These are phyloP conservation scores for Pocillopora meandrina DNA, from an alignment of 92 coral and sea anemone genomes.

Conservation along the genomic window DNA sequence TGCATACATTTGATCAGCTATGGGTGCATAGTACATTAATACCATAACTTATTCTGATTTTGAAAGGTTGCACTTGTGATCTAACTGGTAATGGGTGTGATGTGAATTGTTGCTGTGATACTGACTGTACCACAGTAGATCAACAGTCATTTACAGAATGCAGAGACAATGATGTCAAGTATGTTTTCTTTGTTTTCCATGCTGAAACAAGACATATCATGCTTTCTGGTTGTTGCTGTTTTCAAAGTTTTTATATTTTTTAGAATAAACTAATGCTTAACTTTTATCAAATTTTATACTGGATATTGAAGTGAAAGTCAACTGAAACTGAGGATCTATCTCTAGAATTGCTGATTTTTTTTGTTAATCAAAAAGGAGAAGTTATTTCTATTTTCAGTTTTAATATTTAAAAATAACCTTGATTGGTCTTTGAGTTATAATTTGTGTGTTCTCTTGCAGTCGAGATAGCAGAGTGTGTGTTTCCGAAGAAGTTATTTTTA, in stretches of 20 bases:
- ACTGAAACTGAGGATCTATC: too few species aligned
- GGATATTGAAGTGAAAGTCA: too few species aligned
- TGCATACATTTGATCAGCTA: too few species aligned
- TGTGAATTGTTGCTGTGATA: constrained; percentile 94
- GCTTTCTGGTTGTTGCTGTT: neutral
- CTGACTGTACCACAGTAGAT: constrained; percentile 80
- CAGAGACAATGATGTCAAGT: constrained; percentile 82
- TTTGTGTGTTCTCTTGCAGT: constrained; percentile 38
- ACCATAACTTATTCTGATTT: neutral
- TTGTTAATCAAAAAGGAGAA: too few species aligned
- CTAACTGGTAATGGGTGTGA: constrained; percentile 93
- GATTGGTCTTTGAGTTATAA: too few species aligned
- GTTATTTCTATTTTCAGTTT: too few species aligned
- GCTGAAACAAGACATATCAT: too few species aligned
- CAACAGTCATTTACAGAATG: constrained; percentile 84
- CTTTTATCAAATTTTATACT: too few species aligned
- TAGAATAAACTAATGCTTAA: too few species aligned
- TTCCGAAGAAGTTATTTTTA: constrained; percentile 75
- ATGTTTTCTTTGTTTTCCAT: neutral
- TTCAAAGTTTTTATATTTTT: too few species aligned
- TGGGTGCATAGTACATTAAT: neutral
- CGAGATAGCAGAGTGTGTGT: constrained; percentile 88
- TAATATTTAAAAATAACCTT: too few species aligned
- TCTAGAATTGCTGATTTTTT: too few species aligned
- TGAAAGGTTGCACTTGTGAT: constrained; percentile 91